Percentiles rank a stretch among this genome's conserved stretches.
phyloP scores from a whole-genome alignment of 2,888 invertebrate species.

The Leucoma salicis region DNA sequence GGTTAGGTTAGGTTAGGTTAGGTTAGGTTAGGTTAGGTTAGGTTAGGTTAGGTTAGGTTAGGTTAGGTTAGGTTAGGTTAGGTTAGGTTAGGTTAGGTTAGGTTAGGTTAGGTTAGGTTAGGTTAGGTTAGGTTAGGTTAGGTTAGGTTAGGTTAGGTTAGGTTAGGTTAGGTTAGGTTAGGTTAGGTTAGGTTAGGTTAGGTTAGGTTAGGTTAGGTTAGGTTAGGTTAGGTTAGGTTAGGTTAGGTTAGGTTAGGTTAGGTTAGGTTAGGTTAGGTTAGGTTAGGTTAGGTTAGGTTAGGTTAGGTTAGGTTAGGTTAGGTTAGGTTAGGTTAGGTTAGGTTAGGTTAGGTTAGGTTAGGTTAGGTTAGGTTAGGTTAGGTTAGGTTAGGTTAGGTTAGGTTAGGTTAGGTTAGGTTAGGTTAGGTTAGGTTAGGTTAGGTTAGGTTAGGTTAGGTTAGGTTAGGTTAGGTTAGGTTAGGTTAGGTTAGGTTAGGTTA shows the following conservation, averaged over 20 bases:
- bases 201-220: constrained; percentile 15
- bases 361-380: constrained; percentile 16
- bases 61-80: constrained; percentile 16
- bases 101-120: constrained; percentile 24
- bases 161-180: constrained; percentile 16
- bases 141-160: constrained; percentile 16
- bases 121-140: constrained; percentile 22
- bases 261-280: constrained; percentile 9
- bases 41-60: constrained; percentile 12
- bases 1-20: constrained; percentile 11
- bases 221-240: constrained; percentile 14
- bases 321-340: constrained; percentile 11
- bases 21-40: constrained; percentile 11
- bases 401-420: constrained; percentile 11
- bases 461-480: constrained; percentile 12
- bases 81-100: constrained; percentile 18
- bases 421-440: constrained; percentile 12
- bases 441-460: constrained; percentile 12
- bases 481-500: constrained; percentile 12
- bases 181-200: constrained; percentile 15
- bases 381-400: constrained; percentile 12
- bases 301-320: constrained; percentile 9
- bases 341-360: constrained; percentile 16
- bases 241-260: constrained; percentile 12
- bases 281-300: constrained; percentile 7